phyloP scores from a whole-genome alignment of 2,797 vertebrate genomes.

The Bradypodion ventrale region DNA sequence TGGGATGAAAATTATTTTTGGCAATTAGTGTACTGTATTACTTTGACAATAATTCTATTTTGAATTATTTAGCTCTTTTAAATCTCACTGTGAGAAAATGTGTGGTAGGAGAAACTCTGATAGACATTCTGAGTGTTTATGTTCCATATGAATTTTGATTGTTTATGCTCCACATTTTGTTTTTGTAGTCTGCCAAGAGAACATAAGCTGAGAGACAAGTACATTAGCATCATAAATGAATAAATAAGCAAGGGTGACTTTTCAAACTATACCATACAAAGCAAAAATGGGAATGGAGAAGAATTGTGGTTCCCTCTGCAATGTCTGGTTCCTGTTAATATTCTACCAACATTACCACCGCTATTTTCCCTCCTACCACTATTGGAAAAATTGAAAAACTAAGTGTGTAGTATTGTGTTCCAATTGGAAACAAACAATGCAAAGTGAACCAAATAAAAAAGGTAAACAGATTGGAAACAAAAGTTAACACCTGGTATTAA shows the following conservation, averaged over 20 bases:
- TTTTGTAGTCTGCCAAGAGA: not conserved
- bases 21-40: not conserved
- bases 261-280: not conserved
- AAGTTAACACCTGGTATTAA: not conserved
- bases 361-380: not conserved
- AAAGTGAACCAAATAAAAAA: no score
- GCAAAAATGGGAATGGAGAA: not conserved
- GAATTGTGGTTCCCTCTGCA: not conserved
- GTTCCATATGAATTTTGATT: not conserved
- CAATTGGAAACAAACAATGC: no score
- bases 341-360: no score
- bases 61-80: not conserved
- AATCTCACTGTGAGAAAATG: not conserved
- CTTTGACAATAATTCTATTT: not conserved
- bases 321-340: not conserved
- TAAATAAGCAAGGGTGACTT: not conserved
- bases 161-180: not conserved
- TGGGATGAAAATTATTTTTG: not conserved
- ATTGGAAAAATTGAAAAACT: not conserved
- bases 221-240: not conserved
- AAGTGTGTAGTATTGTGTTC: not conserved
- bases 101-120: not conserved
- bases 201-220: not conserved
- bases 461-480: not conserved
- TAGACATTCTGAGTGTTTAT: not conserved